Conservation (phyloP, 2,113 vertebrate species). For the Pycnonotus jocosus region DNA sequence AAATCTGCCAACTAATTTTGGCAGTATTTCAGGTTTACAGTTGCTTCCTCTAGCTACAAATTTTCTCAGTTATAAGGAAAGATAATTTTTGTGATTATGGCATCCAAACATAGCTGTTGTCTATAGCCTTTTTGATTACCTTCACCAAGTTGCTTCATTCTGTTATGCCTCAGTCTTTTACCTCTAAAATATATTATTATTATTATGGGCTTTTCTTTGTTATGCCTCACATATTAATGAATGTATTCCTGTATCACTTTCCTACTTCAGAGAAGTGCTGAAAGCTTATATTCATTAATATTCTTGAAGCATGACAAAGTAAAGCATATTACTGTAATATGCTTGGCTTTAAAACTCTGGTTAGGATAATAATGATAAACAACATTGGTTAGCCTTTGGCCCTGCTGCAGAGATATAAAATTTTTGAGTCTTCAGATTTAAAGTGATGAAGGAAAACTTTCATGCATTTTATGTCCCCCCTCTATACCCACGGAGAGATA, state of each 20-base stretch:
- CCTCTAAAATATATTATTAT: background rate
- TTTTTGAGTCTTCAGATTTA: background rate
- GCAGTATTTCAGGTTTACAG: background rate
- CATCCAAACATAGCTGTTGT: background rate
- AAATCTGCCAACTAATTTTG: background rate
- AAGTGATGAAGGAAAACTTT: background rate
- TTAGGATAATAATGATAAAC: conserved; percentile 27
- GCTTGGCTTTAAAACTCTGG: conserved; percentile 2
- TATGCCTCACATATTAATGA: conserved; percentile 6
- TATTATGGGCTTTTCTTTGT: conserved; percentile 1
- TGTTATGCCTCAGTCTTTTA: background rate
- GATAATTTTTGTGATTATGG: background rate
- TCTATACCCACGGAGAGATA: background rate
- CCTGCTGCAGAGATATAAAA: background rate
- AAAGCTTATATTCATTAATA: conserved; percentile 30
- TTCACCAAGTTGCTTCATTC: background rate
- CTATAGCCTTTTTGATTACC: background rate
- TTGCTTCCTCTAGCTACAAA: background rate
- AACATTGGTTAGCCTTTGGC: background rate
- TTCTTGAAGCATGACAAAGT: conserved; percentile 9
- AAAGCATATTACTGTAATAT: conserved; percentile 34
- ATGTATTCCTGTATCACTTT: background rate
- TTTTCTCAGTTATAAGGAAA: background rate
- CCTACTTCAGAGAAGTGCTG: background rate
- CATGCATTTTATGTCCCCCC: background rate